Base-by-base conservation (phyloP, 2,888 invertebrate genomes). In the Lasioglossum oenotherae region DNA sequence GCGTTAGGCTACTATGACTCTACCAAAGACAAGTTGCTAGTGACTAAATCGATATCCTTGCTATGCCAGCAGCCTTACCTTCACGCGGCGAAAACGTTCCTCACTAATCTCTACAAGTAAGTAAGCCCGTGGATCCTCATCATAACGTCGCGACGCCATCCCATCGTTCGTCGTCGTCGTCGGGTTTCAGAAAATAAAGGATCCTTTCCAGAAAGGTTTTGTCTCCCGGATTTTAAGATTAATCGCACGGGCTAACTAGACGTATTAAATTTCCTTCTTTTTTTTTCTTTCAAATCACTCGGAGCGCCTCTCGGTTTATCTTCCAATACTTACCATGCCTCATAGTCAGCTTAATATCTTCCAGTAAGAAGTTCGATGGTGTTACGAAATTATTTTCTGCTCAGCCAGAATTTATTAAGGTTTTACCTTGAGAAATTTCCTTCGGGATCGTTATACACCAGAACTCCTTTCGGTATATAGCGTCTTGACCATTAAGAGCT, bases 31-130 rank as follows among this genome's bases (percentile, higher is more conserved):
- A 98, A 98, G 95, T 96, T 99, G 89, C 98, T 97, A 96, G 99
- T 99, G 94, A 98, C 99, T 92, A 99, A 99, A 96, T 98, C 98
- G 95, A 98, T 99, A 95, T 98, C 98, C 90, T 96, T 99, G 88
- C 97, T 99, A 92, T 98, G 98, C 94, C 98, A 98, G 95, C 97
- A 98, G 92, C 98, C 99, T 46, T 98, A 98, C 95, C 97, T 99
- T 76, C 97, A 98, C 95, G 98, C 98, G 89, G 97, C 98, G 81
- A 97, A 97, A 95, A 96, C 97, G 94, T 98, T 99, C 96, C 97
- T 99, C 94, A 97, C 97, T 93, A 98, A 98, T 96, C 96, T 99
- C 92, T 98, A 98, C 96, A 97, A 97, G 98, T 98, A 95, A 96
- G 96, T 94, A 67, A 64, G 69, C 64, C 69, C 53, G 49, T n/a